A percentile compares a stretch with the other conserved stretches of the same genome.
phyloP scores from a whole-genome alignment of 2,797 vertebrate species.

The Sylvia borin region DNA sequence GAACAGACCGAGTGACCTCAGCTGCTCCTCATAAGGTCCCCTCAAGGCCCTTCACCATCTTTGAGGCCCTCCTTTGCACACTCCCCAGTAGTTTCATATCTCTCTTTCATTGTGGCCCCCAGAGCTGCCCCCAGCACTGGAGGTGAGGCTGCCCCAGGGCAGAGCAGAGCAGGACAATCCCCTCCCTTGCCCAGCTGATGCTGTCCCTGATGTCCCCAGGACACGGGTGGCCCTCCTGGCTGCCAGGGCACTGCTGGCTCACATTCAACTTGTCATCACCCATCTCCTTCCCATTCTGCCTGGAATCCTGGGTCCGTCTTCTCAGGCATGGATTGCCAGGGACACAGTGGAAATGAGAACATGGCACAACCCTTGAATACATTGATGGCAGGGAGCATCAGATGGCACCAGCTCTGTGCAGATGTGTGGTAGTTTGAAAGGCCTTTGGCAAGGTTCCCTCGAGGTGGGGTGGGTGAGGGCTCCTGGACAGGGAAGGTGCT shows the following conservation, averaged over 20 bases:
- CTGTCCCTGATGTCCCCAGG: background rate
- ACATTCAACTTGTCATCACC: fast-evolving
- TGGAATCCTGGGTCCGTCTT: background rate
- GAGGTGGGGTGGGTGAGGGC: fast-evolving
- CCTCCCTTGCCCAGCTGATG: background rate
- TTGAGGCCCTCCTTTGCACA: background rate
- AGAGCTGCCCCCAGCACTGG: background rate
- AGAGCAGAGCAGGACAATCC: background rate
- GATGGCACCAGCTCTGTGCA: background rate
- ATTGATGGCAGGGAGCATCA: fast-evolving
- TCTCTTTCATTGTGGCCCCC: background rate
- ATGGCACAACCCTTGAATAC: fast-evolving
- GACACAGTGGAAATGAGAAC: fast-evolving
- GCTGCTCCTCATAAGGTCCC: background rate
- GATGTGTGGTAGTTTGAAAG: background rate
- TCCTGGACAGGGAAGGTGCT: background rate
- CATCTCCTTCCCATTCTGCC: background rate
- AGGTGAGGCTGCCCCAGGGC: background rate
- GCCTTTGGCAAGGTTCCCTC: background rate
- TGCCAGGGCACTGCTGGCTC: background rate
- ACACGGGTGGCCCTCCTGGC: fast-evolving
- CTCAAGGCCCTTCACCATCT: background rate
- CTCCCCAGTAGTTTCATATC: background rate
- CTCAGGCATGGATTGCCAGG: fast-evolving
- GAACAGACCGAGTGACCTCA: background rate